phyloP scores from a whole-genome alignment of 1,140 invertebrate genomes.

The Scaptomyza montana region DNA sequence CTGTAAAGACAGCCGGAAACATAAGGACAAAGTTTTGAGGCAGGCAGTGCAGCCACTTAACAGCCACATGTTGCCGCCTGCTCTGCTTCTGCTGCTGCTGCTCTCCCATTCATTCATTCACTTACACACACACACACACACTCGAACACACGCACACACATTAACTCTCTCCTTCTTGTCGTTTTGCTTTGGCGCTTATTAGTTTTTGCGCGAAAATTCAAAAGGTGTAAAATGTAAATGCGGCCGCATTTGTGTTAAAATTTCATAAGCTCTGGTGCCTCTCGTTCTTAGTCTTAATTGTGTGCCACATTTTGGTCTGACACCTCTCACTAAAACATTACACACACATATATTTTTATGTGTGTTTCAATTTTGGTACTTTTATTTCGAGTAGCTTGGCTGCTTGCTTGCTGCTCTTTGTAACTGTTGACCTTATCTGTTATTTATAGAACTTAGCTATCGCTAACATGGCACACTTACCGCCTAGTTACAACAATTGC shows the following conservation, averaged over 20 bases:
- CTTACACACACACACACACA: slow-evolving; percentile 1
- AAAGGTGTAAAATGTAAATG: slow-evolving; percentile 79
- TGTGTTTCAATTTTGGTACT: not conserved
- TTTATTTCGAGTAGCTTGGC: not conserved
- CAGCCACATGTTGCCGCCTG: slow-evolving; percentile 62
- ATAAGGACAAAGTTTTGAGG: slow-evolving; percentile 16
- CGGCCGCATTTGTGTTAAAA: slow-evolving; percentile 54
- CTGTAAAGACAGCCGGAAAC: too few relatives aligned
- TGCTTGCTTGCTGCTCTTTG: not conserved
- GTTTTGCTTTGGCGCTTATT: not conserved
- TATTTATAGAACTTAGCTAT: not conserved
- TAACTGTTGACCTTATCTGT: not conserved
- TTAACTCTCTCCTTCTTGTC: not conserved
- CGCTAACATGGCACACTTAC: slow-evolving; percentile 10
- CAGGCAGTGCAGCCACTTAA: slow-evolving; percentile 40
- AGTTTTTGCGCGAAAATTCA: slow-evolving; percentile 38
- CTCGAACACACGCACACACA: not conserved
- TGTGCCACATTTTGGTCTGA: slow-evolving; percentile 12
- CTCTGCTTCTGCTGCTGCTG: slow-evolving; percentile 5
- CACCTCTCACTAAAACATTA: slow-evolving; percentile 7
- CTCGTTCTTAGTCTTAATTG: slow-evolving; percentile 26
- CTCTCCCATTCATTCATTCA: not conserved
- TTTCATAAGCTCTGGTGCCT: slow-evolving; percentile 25
- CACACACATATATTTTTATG: not conserved
- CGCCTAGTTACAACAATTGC: not conserved